Evolutionary conservation across 2,888 invertebrate genomes (phyloP).

Genomic region (Branchellion lobata): DNA sequence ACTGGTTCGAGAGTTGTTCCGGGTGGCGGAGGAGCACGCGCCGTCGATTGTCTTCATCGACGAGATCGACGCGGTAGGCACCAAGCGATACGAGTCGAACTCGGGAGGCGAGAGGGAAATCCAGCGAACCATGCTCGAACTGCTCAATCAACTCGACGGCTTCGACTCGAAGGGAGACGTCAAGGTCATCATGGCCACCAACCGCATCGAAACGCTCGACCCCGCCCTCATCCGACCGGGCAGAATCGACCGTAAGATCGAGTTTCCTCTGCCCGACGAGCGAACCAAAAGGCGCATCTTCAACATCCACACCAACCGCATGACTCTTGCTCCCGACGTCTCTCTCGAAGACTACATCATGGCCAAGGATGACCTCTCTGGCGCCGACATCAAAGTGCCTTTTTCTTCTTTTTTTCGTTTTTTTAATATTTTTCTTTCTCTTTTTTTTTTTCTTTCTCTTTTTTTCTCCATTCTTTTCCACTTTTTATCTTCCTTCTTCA

Average conservation of each 20-base stretch:
- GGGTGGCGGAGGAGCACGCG: slow-evolving; percentile 99
- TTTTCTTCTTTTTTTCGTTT: too few species aligned
- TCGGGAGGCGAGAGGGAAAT: slow-evolving; percentile 99
- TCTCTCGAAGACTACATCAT: slow-evolving; percentile 94
- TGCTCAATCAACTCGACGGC: slow-evolving; percentile 96
- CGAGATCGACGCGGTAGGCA: slow-evolving; percentile 98
- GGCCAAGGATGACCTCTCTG: slow-evolving; percentile 98
- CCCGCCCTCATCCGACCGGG: slow-evolving; percentile 97
- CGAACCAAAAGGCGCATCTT: slow-evolving; percentile 90
- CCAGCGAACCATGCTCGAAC: slow-evolving; percentile 97
- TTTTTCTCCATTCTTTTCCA: background rate
- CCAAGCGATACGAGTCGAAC: slow-evolving; percentile 95
- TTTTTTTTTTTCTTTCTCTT: background rate
- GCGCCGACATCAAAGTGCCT: slow-evolving; percentile 67
- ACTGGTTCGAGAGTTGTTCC: slow-evolving; percentile 90
- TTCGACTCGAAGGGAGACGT: slow-evolving; percentile 95
- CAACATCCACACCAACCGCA: slow-evolving; percentile 95
- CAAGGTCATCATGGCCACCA: slow-evolving; percentile 68
- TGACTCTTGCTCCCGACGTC: slow-evolving; percentile 96
- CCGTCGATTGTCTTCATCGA: slow-evolving; percentile 99
- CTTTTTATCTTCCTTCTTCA: background rate
- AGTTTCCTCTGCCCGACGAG: slow-evolving; percentile 97
- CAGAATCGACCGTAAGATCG: slow-evolving; percentile 97
- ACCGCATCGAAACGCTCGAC: slow-evolving; percentile 93
- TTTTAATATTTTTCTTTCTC: too few species aligned